Percentiles rank a stretch among this genome's conserved stretches.
Conservation (phyloP, 2,888 invertebrate genomes). For the Ochlodes sylvanus region DNA sequence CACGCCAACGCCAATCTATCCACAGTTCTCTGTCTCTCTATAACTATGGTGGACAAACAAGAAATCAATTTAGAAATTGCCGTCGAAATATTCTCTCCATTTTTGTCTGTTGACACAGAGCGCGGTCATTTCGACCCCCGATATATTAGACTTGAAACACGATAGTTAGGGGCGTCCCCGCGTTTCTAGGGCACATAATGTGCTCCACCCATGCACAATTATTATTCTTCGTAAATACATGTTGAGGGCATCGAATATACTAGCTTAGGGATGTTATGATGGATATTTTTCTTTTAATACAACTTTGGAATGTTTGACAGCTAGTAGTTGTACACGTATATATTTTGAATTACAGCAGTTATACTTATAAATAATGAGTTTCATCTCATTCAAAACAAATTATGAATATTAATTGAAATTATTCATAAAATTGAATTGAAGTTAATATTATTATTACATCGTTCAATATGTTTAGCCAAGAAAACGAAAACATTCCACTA, state of each 20-base stretch:
- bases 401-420: too few relatives aligned
- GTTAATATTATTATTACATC: background rate
- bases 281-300: too few relatives aligned
- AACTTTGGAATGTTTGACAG: too few relatives aligned
- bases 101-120: slow-evolving; percentile 38
- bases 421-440: background rate
- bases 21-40: slow-evolving; percentile 4
- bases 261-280: background rate
- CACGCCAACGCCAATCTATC: slow-evolving; percentile 1
- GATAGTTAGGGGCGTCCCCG: slow-evolving; percentile 34
- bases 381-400: too few relatives aligned
- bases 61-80: slow-evolving; percentile 41
- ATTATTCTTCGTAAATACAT: slow-evolving; percentile 28
- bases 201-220: slow-evolving; percentile 32
- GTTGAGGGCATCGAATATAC: background rate
- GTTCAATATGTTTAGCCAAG: too few relatives aligned
- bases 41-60: slow-evolving; percentile 34
- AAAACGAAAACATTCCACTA: background rate
- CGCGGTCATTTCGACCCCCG: slow-evolving; percentile 35
- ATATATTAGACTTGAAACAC: slow-evolving; percentile 29
- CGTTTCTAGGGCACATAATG: slow-evolving; percentile 32
- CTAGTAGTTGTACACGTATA: too few relatives aligned
- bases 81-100: slow-evolving; percentile 35
- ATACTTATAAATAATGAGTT: too few relatives aligned
- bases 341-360: too few relatives aligned